Conservation (phyloP, 2,113 vertebrate species). For the Nerophis lumbriciformis region DNA sequence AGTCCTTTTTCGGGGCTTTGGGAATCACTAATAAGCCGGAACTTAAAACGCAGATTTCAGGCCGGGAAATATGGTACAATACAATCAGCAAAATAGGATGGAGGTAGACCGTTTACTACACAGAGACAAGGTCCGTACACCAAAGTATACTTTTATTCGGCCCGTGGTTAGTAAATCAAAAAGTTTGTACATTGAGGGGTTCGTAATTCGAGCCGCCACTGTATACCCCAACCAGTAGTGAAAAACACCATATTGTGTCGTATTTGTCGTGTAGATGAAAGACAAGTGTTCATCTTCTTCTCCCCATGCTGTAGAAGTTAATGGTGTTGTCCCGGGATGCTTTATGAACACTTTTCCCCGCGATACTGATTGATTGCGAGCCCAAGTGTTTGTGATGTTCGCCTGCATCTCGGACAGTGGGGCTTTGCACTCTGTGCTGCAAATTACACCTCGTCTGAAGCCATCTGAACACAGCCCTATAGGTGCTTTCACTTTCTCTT, state of each 20-base stretch:
- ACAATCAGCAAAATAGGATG: too few relatives aligned
- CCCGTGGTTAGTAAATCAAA: too few relatives aligned
- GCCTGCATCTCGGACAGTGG: slow-evolving; percentile 52
- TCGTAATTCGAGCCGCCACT: too few relatives aligned
- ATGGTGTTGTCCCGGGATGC: neutral
- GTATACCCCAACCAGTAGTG: too few relatives aligned
- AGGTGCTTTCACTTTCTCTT: slow-evolving; percentile 9
- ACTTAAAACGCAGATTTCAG: too few relatives aligned
- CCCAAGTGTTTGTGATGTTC: slow-evolving; percentile 26
- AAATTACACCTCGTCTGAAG: slow-evolving; percentile 23
- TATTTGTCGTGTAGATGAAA: neutral
- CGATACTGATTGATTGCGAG: slow-evolving; percentile 21
- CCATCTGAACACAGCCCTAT: slow-evolving; percentile 19
- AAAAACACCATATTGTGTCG: neutral
- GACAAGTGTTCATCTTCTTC: neutral
- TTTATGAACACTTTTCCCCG: neutral
- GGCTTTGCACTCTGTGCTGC: slow-evolving; percentile 34
- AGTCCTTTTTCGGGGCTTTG: too few relatives aligned
- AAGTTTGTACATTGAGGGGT: too few relatives aligned
- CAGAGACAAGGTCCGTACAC: too few relatives aligned
- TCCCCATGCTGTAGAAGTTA: neutral
- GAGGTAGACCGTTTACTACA: too few relatives aligned
- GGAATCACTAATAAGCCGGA: too few relatives aligned
- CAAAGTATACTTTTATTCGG: too few relatives aligned
- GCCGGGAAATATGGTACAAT: too few relatives aligned